A percentile compares a stretch with the other conserved stretches of the same genome.
phyloP scores from a whole-genome alignment of 2,113 vertebrate species.

The Sapayoa aenigma region DNA sequence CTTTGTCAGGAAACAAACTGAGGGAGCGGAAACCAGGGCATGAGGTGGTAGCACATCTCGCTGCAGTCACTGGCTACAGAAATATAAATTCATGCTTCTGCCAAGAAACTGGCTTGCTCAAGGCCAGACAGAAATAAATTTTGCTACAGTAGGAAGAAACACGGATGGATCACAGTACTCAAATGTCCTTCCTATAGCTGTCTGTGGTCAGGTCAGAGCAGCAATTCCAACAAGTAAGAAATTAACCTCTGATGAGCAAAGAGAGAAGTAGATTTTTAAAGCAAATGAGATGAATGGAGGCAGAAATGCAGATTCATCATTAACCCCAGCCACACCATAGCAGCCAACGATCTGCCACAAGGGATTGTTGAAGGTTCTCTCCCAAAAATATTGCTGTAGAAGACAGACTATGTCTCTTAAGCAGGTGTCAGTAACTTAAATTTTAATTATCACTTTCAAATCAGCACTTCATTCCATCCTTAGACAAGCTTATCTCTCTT shows the following conservation, averaged over 20 bases:
- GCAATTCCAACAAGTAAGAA: neutral
- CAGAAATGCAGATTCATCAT: neutral
- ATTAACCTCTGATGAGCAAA: neutral
- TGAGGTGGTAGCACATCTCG: neutral
- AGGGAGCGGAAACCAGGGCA: neutral
- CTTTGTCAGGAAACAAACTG: neutral
- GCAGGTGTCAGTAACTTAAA: neutral
- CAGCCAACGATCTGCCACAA: neutral
- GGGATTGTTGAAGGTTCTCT: neutral
- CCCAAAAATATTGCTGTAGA: neutral
- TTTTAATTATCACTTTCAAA: neutral
- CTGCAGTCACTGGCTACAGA: neutral
- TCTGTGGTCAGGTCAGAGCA: neutral
- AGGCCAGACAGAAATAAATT: neutral
- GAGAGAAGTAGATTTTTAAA: neutral
- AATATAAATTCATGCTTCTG: neutral
- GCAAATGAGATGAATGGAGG: neutral
- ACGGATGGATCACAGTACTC: neutral
- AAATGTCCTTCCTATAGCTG: neutral
- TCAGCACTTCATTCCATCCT: neutral
- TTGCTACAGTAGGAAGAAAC: neutral
- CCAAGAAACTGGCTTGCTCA: neutral
- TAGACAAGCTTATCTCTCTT: neutral
- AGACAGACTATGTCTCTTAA: neutral
- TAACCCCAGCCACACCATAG: neutral